Evolutionary conservation across 2,113 vertebrate genomes (phyloP).

Genomic region (Platanista minor): DNA sequence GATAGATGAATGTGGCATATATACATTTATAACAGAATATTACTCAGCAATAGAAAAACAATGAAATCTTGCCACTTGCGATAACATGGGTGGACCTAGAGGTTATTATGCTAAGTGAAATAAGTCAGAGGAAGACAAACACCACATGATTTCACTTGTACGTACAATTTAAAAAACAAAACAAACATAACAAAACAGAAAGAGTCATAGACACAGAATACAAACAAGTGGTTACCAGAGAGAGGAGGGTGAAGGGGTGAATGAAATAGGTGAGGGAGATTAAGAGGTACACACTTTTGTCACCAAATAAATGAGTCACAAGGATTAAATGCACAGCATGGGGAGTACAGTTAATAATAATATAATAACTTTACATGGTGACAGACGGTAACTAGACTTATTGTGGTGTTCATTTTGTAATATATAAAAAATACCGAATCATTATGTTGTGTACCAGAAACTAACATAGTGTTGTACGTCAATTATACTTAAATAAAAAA

Average conservation of each 20-base stretch:
- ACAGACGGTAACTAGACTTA: neutral
- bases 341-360: neutral
- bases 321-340: neutral
- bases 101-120: neutral
- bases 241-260: neutral
- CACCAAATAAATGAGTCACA: neutral
- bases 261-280: neutral
- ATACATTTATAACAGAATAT: too few relatives aligned
- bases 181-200: neutral
- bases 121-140: too few relatives aligned
- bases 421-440: neutral
- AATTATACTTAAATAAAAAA: neutral
- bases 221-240: neutral
- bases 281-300: neutral
- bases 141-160: too few relatives aligned
- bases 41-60: neutral
- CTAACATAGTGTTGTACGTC: neutral
- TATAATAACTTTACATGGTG: fast-evolving
- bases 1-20: neutral
- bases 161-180: neutral
- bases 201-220: neutral
- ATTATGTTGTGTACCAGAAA: neutral
- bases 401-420: neutral
- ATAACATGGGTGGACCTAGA: neutral
- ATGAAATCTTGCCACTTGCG: neutral